phyloP scores from a whole-genome alignment of 2,888 invertebrate species.

The Augiades crinisus region DNA sequence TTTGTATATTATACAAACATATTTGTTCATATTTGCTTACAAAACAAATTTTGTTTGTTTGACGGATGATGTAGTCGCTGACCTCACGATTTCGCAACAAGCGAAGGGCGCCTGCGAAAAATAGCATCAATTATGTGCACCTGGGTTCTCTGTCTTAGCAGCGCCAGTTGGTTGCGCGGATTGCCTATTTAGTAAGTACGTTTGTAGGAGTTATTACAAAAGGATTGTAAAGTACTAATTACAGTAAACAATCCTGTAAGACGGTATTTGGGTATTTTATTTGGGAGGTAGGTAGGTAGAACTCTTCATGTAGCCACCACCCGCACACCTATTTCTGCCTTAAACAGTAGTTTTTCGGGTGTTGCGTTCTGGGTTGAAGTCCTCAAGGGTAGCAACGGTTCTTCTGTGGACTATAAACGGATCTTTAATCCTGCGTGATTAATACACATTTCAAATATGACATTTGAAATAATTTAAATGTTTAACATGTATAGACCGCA shows the following conservation, averaged over 20 bases:
- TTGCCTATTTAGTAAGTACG: not conserved
- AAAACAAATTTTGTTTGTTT: not conserved
- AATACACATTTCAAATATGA: no score
- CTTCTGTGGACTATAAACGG: no score
- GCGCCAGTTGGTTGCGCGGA: not conserved
- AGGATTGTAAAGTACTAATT: not conserved
- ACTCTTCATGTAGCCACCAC: no score
- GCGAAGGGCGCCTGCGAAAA: not conserved
- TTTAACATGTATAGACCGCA: not conserved
- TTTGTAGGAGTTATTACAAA: no score
- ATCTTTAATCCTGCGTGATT: no score
- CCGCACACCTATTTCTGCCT: no score
- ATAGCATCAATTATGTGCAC: conserved; percentile 4
- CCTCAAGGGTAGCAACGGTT: no score
- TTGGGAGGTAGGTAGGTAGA: no score
- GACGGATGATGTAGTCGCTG: not conserved
- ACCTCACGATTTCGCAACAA: not conserved
- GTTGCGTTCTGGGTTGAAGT: no score
- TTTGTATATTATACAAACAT: no score
- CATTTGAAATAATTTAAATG: not conserved
- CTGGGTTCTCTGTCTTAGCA: not conserved
- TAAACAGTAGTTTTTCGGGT: no score
- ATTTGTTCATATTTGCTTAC: no score
- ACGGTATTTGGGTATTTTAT: not conserved
- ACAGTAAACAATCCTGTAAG: not conserved